Evolutionary conservation across 2,113 vertebrate species (phyloP).

Genomic region (Fukomys damarensis): DNA sequence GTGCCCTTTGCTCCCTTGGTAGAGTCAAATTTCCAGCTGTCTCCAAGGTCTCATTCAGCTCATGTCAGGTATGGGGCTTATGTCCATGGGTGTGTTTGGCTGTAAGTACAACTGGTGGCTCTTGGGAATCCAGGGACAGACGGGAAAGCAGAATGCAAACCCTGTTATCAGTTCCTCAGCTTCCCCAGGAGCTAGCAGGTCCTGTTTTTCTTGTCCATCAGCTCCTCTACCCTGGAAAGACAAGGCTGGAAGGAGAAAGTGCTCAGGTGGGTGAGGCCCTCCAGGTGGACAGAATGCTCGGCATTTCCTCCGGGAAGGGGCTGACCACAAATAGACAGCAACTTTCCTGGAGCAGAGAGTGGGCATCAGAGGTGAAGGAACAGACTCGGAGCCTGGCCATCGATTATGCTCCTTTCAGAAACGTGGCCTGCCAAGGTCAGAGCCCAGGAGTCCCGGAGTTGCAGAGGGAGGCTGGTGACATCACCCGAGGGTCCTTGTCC

Average conservation of each 20-base stretch:
- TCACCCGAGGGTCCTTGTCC: neutral
- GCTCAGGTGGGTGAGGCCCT: neutral
- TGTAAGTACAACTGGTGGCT: no score
- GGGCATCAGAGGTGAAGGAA: constrained; percentile 25
- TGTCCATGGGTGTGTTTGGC: no score
- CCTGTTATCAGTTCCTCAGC: neutral
- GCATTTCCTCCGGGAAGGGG: neutral
- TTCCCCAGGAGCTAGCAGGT: neutral
- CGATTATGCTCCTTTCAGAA: neutral
- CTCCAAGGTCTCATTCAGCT: no score
- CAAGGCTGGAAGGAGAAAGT: neutral
- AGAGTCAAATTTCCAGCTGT: neutral
- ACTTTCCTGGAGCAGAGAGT: neutral
- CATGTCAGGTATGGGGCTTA: no score
- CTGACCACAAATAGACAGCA: neutral
- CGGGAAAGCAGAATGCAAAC: neutral
- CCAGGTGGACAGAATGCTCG: neutral
- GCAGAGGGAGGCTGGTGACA: neutral
- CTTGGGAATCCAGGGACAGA: no score
- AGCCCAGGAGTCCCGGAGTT: neutral
- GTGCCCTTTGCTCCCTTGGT: neutral
- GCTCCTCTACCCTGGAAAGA: neutral
- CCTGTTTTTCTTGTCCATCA: neutral
- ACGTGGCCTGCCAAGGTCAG: neutral
- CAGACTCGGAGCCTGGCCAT: neutral